A percentile compares a stretch with the other conserved stretches of the same genome.
Evolutionary conservation across 37 sponge, comb jelly and placozoan species (phyloP).

Genomic region (Halisarca cf. caerulea): DNA sequence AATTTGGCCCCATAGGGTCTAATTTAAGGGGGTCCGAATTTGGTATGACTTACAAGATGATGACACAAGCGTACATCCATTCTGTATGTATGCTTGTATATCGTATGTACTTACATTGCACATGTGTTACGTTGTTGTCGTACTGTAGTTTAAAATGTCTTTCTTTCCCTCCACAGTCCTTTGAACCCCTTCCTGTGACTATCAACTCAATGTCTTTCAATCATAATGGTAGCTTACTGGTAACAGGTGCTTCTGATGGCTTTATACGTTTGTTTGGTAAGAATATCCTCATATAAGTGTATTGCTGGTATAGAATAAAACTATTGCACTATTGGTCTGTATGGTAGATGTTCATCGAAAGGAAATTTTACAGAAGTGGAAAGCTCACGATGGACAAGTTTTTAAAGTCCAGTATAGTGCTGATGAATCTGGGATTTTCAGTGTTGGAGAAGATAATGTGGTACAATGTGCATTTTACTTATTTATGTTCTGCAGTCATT

Average conservation of each 20-base stretch:
- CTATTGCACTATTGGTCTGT: background rate
- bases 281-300: background rate
- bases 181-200: constrained; percentile 36
- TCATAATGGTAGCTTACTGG: constrained; percentile 91
- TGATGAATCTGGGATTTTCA: constrained; percentile 91
- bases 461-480: too few relatives aligned
- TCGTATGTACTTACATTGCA: background rate
- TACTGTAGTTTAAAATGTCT: too few relatives aligned
- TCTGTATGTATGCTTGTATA: background rate
- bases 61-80: background rate
- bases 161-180: background rate
- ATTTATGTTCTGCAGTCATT: too few relatives aligned
- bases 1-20: too few relatives aligned
- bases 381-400: constrained; percentile 81
- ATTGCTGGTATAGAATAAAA: background rate
- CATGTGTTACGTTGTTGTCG: too few relatives aligned
- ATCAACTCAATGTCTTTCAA: constrained; percentile 89
- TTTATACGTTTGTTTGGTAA: constrained; percentile 86
- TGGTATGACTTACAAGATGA: background rate
- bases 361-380: constrained; percentile 86
- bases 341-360: constrained; percentile 63
- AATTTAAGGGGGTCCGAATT: too few relatives aligned
- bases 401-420: constrained; percentile 83
- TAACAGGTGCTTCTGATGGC: constrained; percentile 92
- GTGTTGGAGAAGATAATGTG: constrained; percentile 65